phyloP scores from a whole-genome alignment of 2,797 vertebrate genomes.

The Furcifer pardalis region DNA sequence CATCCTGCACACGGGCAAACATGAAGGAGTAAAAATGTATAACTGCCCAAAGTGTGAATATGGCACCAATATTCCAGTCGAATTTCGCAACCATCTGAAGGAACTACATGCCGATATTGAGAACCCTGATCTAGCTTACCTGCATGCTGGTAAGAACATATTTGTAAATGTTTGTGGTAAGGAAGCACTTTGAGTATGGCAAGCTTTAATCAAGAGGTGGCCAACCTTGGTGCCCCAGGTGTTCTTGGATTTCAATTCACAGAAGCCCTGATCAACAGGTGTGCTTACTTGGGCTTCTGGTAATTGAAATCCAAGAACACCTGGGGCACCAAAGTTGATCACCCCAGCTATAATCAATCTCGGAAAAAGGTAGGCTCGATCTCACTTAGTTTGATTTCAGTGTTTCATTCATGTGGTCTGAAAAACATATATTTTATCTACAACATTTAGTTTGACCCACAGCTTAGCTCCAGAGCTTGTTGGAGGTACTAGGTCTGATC shows the following conservation, averaged over 20 bases:
- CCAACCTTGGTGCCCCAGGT: too few relatives aligned
- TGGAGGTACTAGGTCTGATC: not conserved
- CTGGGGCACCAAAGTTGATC: too few relatives aligned
- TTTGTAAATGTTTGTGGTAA: not conserved
- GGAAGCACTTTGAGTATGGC: accelerated
- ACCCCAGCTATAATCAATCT: too few relatives aligned
- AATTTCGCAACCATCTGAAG: conserved; percentile 97
- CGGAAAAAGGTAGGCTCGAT: conserved; percentile 30
- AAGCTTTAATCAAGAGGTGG: not conserved
- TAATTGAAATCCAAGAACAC: too few relatives aligned
- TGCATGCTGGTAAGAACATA: conserved; percentile 89
- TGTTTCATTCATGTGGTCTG: conserved; percentile 12
- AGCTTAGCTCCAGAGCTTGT: not conserved
- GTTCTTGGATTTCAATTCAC: too few relatives aligned
- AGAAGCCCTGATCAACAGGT: too few relatives aligned
- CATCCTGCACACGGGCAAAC: conserved; percentile 96
- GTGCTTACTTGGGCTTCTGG: too few relatives aligned
- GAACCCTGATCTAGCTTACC: conserved; percentile 96
- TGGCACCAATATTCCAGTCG: conserved; percentile 92
- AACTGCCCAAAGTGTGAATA: conserved; percentile 95
- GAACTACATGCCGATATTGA: conserved; percentile 93
- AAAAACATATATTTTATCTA: not conserved
- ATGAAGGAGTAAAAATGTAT: conserved; percentile 99
- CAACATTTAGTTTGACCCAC: not conserved
- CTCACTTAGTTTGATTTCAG: not conserved